phyloP scores from a whole-genome alignment of 2,113 vertebrate species.

The Hemiprocne comata region DNA sequence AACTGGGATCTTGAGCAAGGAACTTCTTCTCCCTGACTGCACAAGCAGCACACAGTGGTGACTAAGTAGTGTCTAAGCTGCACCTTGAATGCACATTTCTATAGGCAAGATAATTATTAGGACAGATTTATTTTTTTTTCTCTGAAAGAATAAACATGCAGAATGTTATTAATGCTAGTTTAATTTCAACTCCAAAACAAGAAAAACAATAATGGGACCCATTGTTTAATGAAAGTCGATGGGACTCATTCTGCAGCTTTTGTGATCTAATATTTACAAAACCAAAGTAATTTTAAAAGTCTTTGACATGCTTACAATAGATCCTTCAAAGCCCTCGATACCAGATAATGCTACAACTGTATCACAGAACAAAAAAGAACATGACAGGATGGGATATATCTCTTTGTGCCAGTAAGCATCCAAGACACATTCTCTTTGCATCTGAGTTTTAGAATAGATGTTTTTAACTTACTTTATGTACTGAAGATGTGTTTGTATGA shows the following conservation, averaged over 20 bases:
- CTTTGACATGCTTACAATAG: conserved; percentile 39
- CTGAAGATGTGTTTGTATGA: conserved; percentile 22
- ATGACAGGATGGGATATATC: conserved; percentile 25
- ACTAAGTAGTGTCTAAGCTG: not conserved
- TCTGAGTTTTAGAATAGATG: not conserved
- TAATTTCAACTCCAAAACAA: not conserved
- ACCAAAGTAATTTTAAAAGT: not conserved
- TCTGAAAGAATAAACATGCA: not conserved
- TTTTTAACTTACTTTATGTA: not conserved
- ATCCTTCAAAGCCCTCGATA: conserved; percentile 7
- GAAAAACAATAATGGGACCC: not conserved
- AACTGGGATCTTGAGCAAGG: not conserved
- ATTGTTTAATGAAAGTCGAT: not conserved
- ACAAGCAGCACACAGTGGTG: not conserved
- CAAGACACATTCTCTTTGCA: conserved; percentile 2
- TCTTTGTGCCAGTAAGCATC: not conserved
- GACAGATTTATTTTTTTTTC: not conserved
- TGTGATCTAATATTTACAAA: conserved; percentile 32
- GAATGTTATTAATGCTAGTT: not conserved
- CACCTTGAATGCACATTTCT: not conserved
- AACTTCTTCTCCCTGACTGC: not conserved
- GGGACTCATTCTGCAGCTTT: not conserved
- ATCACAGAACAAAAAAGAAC: conserved; percentile 19
- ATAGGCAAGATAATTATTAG: not conserved
- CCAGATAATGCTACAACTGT: conserved; percentile 29